Base-by-base conservation (phyloP, 2,113 vertebrate genomes). In the Sylvilagus bachmani region DNA sequence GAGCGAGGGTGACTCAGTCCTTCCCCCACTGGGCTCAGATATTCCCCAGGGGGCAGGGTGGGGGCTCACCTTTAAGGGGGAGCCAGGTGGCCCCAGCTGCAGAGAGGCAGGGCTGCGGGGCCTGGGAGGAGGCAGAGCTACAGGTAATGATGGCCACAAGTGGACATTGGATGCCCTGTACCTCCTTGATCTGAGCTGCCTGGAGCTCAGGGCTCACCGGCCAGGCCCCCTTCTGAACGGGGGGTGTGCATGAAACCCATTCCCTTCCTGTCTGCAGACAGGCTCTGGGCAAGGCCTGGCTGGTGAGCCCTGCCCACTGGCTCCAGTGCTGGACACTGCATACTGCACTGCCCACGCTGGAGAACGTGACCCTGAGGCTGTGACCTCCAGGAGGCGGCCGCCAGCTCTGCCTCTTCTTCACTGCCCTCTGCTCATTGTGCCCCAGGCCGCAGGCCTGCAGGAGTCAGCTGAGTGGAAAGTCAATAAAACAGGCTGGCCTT, bases 361-460 rank as follows among this genome's bases (percentile, higher is more conserved):
- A 61, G 55, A 58, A 58, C 19, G 55, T 44, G 44, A 44, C 44
- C 44, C 44, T 21, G 3, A 36, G 27, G 73, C 73, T 49, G 36
- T 25, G 38, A 10, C 71, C 11, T 0, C 19, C 36, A 44, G 36
- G 73, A 49, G 73, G 38, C 38, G 71, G 71, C 71, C 6, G 19
- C 64, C 21, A 51, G 5, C 21, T 1, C 53, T 1, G 51, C 29
- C 44, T 44, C 44, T 13, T 62, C 27, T 19, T 16, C 2, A 3
- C 69, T 53, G n/a, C 38, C 73, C 31, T 90, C 90, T 86, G 31
- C 82, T 81, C 74, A n/a, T 73, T 83, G 53, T 85, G 66, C 83
- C 61, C 74, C 13, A 55, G 7, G 78, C 2, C 12, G 5, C 17
- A 74, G 85, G 38, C 58, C 89, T 17, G n/a, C 49, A 73, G 58